These are phyloP conservation scores for Sebastes taczanowskii DNA, from an alignment of 2,797 vertebrate genomes.

Conservation along the genomic window DNA sequence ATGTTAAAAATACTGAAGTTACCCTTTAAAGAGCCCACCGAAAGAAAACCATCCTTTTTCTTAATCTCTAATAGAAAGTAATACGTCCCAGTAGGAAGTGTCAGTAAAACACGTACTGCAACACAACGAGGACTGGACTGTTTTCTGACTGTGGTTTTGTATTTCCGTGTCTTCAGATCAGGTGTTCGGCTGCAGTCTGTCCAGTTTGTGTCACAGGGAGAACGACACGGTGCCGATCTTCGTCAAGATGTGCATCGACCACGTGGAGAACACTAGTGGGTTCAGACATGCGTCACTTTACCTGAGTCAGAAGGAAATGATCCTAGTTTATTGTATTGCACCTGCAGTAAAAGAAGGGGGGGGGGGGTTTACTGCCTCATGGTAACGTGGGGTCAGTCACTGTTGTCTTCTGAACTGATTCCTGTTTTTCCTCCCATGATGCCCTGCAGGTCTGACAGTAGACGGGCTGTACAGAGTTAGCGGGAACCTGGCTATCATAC, in stretches of 20 bases:
- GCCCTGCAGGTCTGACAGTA: conserved; percentile 86
- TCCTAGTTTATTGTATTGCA: neutral
- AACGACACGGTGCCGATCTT: conserved; percentile 91
- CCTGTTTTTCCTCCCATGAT: conserved; percentile 6
- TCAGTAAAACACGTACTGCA: neutral
- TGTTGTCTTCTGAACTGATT: neutral
- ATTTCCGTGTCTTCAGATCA: conserved; percentile 84
- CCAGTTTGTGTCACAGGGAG: conserved; percentile 92
- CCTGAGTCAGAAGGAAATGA: neutral
- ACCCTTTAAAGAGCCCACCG: neutral
- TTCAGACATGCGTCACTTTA: neutral
- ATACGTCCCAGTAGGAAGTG: neutral
- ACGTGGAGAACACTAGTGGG: conserved; percentile 93
- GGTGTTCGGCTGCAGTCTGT: conserved; percentile 95
- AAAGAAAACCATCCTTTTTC: neutral
- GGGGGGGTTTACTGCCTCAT: neutral
- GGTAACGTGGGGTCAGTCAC: neutral
- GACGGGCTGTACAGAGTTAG: conserved; percentile 97
- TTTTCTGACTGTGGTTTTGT: neutral
- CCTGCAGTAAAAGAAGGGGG: neutral
- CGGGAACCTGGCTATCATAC: conserved; percentile 96
- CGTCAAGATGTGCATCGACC: conserved; percentile 93
- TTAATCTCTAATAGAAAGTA: neutral
- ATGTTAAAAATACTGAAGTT: too few relatives aligned
- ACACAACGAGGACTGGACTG: neutral